A percentile compares a stretch with the other conserved stretches of the same genome.
Conservation (phyloP, 2,113 vertebrate genomes). For the Apus apus region DNA sequence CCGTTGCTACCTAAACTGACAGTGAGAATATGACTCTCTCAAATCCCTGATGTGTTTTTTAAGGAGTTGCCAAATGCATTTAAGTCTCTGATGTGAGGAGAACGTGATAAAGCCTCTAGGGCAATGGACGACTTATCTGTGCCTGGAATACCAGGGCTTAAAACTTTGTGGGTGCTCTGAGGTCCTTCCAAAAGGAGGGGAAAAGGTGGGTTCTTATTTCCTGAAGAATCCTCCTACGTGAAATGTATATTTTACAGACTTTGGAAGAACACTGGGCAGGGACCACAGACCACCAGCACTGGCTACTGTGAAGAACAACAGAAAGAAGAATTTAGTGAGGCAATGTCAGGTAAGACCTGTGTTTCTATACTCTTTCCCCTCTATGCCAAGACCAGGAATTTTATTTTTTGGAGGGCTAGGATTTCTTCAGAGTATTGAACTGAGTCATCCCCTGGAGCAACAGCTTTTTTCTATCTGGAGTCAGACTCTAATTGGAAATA, state of each 20-base stretch:
- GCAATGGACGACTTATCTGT: not conserved
- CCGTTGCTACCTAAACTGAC: not conserved
- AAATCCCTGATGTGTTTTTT: conserved; percentile 14
- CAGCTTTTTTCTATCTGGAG: not conserved
- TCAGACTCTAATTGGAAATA: conserved; percentile 14
- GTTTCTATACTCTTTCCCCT: not conserved
- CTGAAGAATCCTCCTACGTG: not conserved
- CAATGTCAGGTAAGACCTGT: not conserved
- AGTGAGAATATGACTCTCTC: not conserved
- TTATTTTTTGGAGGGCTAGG: not conserved
- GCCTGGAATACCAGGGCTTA: not conserved
- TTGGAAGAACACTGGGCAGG: not conserved
- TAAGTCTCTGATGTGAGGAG: not conserved
- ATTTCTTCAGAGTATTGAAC: not conserved
- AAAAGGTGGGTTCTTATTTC: not conserved
- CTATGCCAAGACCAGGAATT: not conserved
- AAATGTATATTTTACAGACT: not conserved
- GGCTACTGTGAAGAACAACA: not conserved
- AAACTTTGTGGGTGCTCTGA: not conserved
- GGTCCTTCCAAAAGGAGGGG: not conserved
- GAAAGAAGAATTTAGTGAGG: not conserved
- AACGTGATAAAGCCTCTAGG: not conserved
- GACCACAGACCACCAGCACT: not conserved
- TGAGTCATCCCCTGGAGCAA: not conserved
- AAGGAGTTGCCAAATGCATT: not conserved